phyloP scores from a whole-genome alignment of 30 jellyfish, hydroid and myxozoan genomes.

The Aurelia aurita region DNA sequence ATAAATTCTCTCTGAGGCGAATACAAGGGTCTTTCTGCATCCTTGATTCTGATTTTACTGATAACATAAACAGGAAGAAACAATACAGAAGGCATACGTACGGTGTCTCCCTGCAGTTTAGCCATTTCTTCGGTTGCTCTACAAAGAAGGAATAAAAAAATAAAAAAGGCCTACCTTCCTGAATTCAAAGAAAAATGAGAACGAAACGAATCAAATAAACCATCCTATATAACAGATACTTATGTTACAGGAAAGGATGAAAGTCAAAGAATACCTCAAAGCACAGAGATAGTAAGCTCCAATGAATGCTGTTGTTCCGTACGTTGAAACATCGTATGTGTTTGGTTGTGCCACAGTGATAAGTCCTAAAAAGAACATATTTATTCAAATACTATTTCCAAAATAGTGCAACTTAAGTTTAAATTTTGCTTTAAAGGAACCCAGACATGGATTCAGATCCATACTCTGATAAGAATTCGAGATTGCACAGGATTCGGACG shows the following conservation, averaged over 20 bases:
- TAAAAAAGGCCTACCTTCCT: neutral
- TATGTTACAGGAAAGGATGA: neutral
- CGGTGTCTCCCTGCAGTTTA: constrained; percentile 75
- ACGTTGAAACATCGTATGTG: constrained; percentile 85
- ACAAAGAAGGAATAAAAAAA: neutral
- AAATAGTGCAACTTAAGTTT: too few relatives aligned
- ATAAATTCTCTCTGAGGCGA: too few relatives aligned
- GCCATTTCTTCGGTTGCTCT: constrained; percentile 98
- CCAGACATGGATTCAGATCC: too few relatives aligned
- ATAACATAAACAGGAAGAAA: too few relatives aligned
- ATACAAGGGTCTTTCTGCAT: too few relatives aligned
- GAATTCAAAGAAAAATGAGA: neutral
- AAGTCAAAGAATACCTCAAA: constrained; percentile 63
- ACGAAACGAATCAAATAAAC: too few relatives aligned
- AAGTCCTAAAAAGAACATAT: constrained; percentile 54
- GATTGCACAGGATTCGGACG: too few relatives aligned
- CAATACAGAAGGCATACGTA: neutral
- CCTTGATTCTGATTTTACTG: too few relatives aligned
- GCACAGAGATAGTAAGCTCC: constrained; percentile 91
- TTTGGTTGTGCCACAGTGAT: constrained; percentile 93
- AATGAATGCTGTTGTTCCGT: constrained; percentile 81
- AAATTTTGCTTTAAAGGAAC: too few relatives aligned
- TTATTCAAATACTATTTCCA: too few relatives aligned
- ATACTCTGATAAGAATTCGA: too few relatives aligned
- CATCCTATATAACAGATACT: too few relatives aligned